Conservation (phyloP, 2,888 invertebrate species). For the Ceramica pisi region DNA sequence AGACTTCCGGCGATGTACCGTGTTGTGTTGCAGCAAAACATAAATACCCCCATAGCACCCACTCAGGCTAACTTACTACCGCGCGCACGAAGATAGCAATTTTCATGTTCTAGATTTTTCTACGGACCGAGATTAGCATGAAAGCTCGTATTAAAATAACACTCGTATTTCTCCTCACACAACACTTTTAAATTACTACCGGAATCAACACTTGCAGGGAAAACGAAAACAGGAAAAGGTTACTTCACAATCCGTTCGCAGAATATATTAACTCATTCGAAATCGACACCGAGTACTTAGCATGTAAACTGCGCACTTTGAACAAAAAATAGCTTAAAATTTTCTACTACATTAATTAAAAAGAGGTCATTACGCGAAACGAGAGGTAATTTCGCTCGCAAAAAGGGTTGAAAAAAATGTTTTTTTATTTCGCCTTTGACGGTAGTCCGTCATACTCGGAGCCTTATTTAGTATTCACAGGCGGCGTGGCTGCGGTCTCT, state of each 20-base stretch:
- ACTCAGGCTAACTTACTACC: slow-evolving; percentile 37
- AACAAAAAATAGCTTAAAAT: slow-evolving; percentile 48
- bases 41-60: slow-evolving; percentile 24
- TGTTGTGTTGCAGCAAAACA: slow-evolving; percentile 19
- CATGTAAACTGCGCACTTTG: slow-evolving; percentile 50
- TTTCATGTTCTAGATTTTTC: slow-evolving; percentile 49
- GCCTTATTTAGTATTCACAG: slow-evolving; percentile 62
- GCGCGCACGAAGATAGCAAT: slow-evolving; percentile 45
- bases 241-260: slow-evolving; percentile 22
- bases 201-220: slow-evolving; percentile 32
- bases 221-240: slow-evolving; percentile 24
- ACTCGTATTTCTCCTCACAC: slow-evolving; percentile 15
- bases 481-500: slow-evolving; percentile 53
- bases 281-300: slow-evolving; percentile 50
- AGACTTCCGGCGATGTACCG: slow-evolving; percentile 17
- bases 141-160: slow-evolving; percentile 23
- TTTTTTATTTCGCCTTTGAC: slow-evolving; percentile 37
- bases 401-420: slow-evolving; percentile 39
- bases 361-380: slow-evolving; percentile 55
- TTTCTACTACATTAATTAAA: slow-evolving; percentile 63
- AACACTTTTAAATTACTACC: slow-evolving; percentile 18
- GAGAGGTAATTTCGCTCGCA: slow-evolving; percentile 53
- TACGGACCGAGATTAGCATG: slow-evolving; percentile 29
- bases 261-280: slow-evolving; percentile 33
- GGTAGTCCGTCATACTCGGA: slow-evolving; percentile 51